phyloP scores from a whole-genome alignment of 2,888 invertebrate genomes.

The Vanessa cardui region DNA sequence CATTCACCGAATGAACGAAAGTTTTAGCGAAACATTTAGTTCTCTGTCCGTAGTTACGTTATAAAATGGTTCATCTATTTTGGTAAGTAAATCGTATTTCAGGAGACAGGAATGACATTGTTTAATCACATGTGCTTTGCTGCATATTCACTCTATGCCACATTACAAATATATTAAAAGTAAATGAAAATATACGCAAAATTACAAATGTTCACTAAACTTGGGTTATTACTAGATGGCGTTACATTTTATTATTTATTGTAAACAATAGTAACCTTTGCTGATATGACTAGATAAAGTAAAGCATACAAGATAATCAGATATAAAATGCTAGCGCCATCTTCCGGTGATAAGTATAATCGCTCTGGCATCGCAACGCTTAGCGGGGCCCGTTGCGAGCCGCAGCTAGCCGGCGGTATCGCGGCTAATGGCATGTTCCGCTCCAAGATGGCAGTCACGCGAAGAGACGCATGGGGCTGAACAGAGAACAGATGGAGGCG shows the following conservation, averaged over 20 bases:
- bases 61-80: conserved; percentile 7
- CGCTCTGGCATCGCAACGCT: conserved; percentile 38
- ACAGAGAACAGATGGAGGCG: conserved; percentile 82
- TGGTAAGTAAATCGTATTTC: conserved; percentile 33
- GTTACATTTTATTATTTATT: conserved; percentile 19
- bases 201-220: conserved; percentile 27
- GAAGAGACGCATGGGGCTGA: conserved; percentile 83
- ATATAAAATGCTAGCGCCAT: conserved; percentile 35
- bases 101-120: background rate
- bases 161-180: conserved; percentile 1
- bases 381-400: conserved; percentile 23
- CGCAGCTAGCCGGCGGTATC: conserved; percentile 47
- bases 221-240: conserved; percentile 36
- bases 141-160: conserved; percentile 41
- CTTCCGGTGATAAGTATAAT: conserved; percentile 38
- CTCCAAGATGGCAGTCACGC: conserved; percentile 83
- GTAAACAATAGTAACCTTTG: background rate
- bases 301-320: background rate
- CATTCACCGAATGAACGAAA: background rate
- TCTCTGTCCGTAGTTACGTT: conserved; percentile 1
- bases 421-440: conserved; percentile 71
- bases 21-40: conserved; percentile 6
- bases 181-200: conserved; percentile 5
- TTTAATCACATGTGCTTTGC: conserved; percentile 41
- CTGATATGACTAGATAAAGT: background rate